phyloP scores from a whole-genome alignment of 2,888 invertebrate genomes.

The Laspeyria flexula region DNA sequence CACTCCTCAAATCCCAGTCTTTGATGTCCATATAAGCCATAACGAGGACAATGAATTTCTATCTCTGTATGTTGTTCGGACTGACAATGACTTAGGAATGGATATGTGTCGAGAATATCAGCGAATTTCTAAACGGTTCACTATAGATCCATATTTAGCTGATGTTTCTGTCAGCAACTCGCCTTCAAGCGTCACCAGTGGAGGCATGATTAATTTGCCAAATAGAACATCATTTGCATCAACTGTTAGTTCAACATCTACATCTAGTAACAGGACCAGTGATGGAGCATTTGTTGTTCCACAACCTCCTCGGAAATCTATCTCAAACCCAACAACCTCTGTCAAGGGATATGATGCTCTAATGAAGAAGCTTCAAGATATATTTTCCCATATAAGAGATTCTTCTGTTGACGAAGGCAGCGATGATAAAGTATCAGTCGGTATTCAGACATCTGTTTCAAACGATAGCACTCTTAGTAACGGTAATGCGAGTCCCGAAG shows the following conservation, averaged over 20 bases:
- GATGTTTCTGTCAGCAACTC: slow-evolving; percentile 78
- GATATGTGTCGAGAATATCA: slow-evolving; percentile 82
- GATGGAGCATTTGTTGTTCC: slow-evolving; percentile 82
- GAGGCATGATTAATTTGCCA: slow-evolving; percentile 74
- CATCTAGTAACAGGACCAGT: slow-evolving; percentile 75
- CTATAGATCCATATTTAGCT: slow-evolving; percentile 77
- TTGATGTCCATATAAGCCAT: slow-evolving; percentile 76
- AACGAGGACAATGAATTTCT: slow-evolving; percentile 81
- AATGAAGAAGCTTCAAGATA: slow-evolving; percentile 76
- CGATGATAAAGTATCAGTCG: slow-evolving; percentile 77
- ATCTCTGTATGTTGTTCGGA: slow-evolving; percentile 76
- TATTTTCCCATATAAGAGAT: slow-evolving; percentile 74
- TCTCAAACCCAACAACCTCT: slow-evolving; percentile 68
- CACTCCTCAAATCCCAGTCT: slow-evolving; percentile 75
- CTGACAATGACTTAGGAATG: slow-evolving; percentile 77
- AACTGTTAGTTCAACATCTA: slow-evolving; percentile 73
- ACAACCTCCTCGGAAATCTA: slow-evolving; percentile 77
- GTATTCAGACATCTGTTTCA: slow-evolving; percentile 69
- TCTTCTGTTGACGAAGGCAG: slow-evolving; percentile 60
- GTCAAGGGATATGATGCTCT: slow-evolving; percentile 78
- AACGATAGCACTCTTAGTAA: slow-evolving; percentile 67
- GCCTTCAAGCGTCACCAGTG: slow-evolving; percentile 80
- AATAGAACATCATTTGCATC: slow-evolving; percentile 79
- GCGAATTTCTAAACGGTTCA: slow-evolving; percentile 77
- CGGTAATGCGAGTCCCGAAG: slow-evolving; percentile 78